phyloP scores from a whole-genome alignment of 1,140 invertebrate species.

The Diorhabda elongata region DNA sequence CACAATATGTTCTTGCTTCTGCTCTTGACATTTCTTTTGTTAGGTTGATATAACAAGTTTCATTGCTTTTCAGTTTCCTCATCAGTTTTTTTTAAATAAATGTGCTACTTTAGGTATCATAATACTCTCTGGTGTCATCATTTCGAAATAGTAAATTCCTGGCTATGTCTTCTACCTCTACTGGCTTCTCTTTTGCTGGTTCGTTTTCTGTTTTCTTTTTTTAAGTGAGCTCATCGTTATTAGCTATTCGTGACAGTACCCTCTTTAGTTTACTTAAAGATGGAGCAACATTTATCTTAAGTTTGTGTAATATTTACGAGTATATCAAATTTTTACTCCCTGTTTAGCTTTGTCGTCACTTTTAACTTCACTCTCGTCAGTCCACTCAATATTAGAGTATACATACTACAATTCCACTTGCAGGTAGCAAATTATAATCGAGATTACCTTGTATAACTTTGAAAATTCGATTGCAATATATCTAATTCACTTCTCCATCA shows the following conservation, averaged over 20 bases:
- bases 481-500: too few relatives aligned
- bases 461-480: too few relatives aligned
- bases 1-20: slow-evolving; percentile 1
- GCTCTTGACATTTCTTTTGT: slow-evolving; percentile 9
- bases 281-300: slow-evolving; percentile 11
- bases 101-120: neutral
- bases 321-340: too few relatives aligned
- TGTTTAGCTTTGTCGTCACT: too few relatives aligned
- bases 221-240: slow-evolving; percentile 4
- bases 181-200: neutral
- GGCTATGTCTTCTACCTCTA: neutral
- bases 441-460: too few relatives aligned
- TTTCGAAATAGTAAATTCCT: neutral
- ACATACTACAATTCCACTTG: too few relatives aligned
- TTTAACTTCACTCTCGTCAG: too few relatives aligned
- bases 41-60: slow-evolving; percentile 1
- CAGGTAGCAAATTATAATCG: too few relatives aligned
- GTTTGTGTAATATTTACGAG: too few relatives aligned
- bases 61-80: neutral
- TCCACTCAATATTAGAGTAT: too few relatives aligned
- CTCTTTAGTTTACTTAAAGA: neutral
- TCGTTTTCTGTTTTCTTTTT: neutral
- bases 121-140: neutral
- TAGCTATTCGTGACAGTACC: neutral
- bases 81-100: neutral